Conservation (phyloP, 2,797 vertebrate genomes). For the Brachymystax lenok region DNA sequence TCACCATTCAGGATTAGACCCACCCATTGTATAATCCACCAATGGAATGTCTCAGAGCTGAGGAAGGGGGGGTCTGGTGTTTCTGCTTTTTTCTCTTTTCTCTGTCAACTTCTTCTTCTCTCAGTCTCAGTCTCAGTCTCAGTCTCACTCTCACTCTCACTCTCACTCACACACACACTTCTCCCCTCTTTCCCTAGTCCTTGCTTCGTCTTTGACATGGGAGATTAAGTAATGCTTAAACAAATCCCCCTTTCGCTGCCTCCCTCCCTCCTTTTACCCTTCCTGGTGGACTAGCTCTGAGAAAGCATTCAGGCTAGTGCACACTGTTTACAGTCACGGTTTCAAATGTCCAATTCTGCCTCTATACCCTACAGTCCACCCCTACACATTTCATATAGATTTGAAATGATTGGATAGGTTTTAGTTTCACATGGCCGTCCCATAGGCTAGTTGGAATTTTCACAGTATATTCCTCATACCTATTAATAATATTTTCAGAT, state of each 20-base stretch:
- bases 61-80: too few species aligned
- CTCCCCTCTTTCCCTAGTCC: background rate
- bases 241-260: constrained; percentile 1
- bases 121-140: fast-evolving
- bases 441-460: too few species aligned
- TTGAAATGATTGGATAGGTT: too few species aligned
- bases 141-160: too few species aligned
- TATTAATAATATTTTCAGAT: background rate
- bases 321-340: background rate
- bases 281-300: background rate
- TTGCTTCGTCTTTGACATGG: constrained; percentile 4
- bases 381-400: too few species aligned
- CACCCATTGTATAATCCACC: too few species aligned
- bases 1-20: too few species aligned
- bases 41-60: too few species aligned
- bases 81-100: background rate
- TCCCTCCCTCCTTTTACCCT: background rate
- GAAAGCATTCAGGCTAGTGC: background rate
- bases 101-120: background rate
- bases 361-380: too few species aligned
- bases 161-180: too few species aligned
- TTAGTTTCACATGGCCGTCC: too few species aligned
- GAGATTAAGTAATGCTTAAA: constrained; percentile 3
- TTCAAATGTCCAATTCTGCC: background rate
- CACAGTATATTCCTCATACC: background rate